Base-by-base conservation (phyloP, 2,113 vertebrate genomes). In the Mastomys coucha region DNA sequence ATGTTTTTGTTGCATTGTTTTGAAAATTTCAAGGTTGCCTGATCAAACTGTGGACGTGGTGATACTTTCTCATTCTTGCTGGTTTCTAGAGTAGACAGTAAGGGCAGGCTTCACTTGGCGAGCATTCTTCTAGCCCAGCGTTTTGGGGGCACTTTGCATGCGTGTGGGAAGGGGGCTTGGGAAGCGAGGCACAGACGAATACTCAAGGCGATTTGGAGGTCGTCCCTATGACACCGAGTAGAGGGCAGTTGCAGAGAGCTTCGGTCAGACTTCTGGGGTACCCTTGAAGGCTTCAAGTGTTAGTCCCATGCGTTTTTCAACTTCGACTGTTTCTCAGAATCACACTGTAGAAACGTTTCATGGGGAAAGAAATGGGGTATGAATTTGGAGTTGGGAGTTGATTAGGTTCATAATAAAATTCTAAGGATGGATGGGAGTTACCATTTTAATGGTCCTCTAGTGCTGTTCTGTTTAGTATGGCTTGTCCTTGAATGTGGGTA, bases 1-100 rank as follows among this genome's bases (percentile, higher is more conserved):
- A 93, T 93, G 94, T 85, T 98, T 97, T 95, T 97, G 95, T 97
- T 97, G 94, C 94, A 97, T 97, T 97, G 96, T 97, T 97, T 95
- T 97, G 91, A 95, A 88, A 97, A 60, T 73, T 91, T 85, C 87
- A 49, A 8, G 81, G 56, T 92, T 92, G 95, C n/a, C 42, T 67
- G 76, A 86, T 78, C 12, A 49, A 95, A 95, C 95, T 97, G 96
- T 97, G 72, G 53, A 93, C n/a, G 81, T 92, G 89, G 60, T 94
- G 97, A 56, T 82, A 96, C 84, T 85, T 85, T 85, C 39, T 92
- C 67, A 31, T 97, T 94, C 90, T 94, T 91, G 86, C 31, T 95
- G 91, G 96, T 94, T 97, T 56, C 91, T 94, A 56, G 80, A 93
- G 60, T 92, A 89, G 89, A 80, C 56, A 36, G 89, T 75, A 75